Percentiles rank a stretch among this genome's conserved stretches.
Conservation (phyloP, 1,140 invertebrate genomes). For the Scaptomyza montana region DNA sequence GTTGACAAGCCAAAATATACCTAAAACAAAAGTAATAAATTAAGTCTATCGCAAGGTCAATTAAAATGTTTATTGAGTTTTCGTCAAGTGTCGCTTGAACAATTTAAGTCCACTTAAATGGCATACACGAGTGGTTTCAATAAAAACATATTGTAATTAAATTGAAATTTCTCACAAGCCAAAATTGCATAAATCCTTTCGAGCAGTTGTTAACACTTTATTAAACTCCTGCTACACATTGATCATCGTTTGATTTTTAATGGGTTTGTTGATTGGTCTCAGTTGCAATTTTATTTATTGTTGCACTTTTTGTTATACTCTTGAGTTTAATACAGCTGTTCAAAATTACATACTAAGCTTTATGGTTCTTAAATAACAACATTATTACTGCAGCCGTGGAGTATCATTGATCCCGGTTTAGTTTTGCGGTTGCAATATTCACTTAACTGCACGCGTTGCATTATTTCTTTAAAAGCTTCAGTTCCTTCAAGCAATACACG, state of each 20-base stretch:
- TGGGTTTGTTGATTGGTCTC: background rate
- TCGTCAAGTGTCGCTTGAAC: too few species aligned
- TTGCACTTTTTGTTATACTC: background rate
- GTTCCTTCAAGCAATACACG: too few species aligned
- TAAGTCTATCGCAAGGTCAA: too few species aligned
- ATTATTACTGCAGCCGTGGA: background rate
- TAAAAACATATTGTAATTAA: too few species aligned
- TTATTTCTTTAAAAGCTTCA: background rate
- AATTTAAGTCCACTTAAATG: too few species aligned
- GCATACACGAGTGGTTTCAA: too few species aligned
- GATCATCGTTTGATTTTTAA: constrained; percentile 13
- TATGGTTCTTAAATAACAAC: too few species aligned
- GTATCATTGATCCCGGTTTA: background rate
- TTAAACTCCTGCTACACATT: too few species aligned
- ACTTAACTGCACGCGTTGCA: background rate
- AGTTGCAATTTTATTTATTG: background rate
- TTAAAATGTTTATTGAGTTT: background rate
- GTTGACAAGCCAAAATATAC: constrained; percentile 75
- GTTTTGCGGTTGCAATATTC: background rate
- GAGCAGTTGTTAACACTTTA: too few species aligned
- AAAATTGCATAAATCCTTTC: too few species aligned
- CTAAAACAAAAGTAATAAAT: constrained; percentile 32
- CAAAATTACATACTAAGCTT: too few species aligned
- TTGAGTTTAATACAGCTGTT: background rate
- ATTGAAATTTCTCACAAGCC: too few species aligned